These are phyloP conservation scores for Tiliacea citrago DNA, from an alignment of 2,888 invertebrate species.

Conservation along the genomic window DNA sequence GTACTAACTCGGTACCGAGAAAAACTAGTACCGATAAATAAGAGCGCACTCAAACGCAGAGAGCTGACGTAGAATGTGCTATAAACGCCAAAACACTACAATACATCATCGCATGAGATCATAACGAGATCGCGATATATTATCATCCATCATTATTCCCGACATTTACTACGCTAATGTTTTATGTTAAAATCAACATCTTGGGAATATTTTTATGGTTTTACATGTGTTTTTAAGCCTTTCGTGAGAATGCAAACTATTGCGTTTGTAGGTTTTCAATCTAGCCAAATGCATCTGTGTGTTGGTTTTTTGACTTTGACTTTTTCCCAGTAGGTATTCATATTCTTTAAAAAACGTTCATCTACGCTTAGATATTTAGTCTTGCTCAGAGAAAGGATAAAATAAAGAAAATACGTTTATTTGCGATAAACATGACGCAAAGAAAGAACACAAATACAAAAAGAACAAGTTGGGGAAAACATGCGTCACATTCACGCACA, in stretches of 20 bases:
- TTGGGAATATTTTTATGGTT: conserved; percentile 11
- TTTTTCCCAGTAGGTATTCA: not conserved
- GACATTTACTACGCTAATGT: conserved; percentile 49
- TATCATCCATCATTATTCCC: conserved; percentile 37
- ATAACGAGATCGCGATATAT: conserved; percentile 34
- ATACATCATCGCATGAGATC: conserved; percentile 40
- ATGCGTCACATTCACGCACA: too few species aligned
- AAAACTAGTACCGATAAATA: not conserved
- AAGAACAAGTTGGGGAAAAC: too few species aligned
- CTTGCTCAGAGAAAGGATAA: too few species aligned
- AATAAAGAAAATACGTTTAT: too few species aligned
- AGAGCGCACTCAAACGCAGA: not conserved
- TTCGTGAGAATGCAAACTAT: not conserved
- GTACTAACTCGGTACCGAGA: not conserved
- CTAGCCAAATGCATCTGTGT: not conserved
- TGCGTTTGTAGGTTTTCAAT: not conserved
- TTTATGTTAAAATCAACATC: conserved; percentile 38
- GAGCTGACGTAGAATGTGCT: conserved; percentile 24
- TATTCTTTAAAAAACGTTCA: not conserved
- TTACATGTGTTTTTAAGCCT: too few species aligned
- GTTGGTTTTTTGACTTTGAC: not conserved
- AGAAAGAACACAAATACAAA: too few species aligned
- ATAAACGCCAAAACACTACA: conserved; percentile 35
- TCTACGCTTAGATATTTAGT: not conserved
- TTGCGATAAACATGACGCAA: too few species aligned